Evolutionary conservation across 2,797 vertebrate genomes (phyloP), one percentile per base, ranked within the genome.

Genomic region (Gymnothorax javanicus): DNA sequence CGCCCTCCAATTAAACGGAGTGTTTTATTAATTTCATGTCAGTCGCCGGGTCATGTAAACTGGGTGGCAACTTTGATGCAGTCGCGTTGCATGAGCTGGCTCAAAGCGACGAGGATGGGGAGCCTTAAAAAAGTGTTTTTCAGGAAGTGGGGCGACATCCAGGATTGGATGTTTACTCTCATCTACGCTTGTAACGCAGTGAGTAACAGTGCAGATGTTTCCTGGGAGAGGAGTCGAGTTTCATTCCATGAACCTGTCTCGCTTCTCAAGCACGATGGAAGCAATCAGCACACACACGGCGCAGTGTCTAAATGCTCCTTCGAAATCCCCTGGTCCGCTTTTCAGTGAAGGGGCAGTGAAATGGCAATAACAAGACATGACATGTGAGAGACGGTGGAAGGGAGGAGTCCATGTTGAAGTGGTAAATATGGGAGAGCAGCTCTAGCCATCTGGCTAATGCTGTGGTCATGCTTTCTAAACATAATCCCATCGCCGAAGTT

Each of bases 351-450:
- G 52, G 12, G 57, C 15, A 59, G 33, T 52, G 86, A 20, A 73
- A 82, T 81, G 59, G 67, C 43, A 56, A 77, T 77, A 64, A 77
- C 64, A 25, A 84, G 69, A 52, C 82, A 54, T 1, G 23, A 82
- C 27, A 59, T 58, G 54, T 59, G 64, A 83, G 64, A 83, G 57
- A 71, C 25, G 81, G 83, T 23, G 67, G 59, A 84, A 71, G 52
- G 17, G 52, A 57, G 73, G 75, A 87, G 69, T 59, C 7, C n/a
- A 59, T 69, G 86, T 33, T 58, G 52, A 84, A 79, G 25, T 57
- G 50, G 56, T 33, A 83, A 87, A 84, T 57, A 87, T 33, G 57
- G 57, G 56, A 58, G 52, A 71, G 56, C 52, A 50, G 27, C 4
- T 0, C 3, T 25, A 17, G 79, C 7, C n/a, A 59, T 23, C 20